Conservation (phyloP, 2,888 invertebrate genomes). For the Lutraria lutraria region DNA sequence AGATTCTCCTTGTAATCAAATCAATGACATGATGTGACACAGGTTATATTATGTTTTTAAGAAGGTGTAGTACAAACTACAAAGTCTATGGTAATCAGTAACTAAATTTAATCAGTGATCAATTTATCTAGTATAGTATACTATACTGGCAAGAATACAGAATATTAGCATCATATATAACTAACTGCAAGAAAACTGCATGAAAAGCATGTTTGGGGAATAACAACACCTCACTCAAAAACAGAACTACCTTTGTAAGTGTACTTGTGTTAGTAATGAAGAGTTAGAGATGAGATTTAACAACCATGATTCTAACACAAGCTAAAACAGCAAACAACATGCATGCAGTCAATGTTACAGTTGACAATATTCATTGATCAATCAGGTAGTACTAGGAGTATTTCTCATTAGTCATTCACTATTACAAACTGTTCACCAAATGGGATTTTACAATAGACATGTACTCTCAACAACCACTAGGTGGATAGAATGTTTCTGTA, state of each 20-base stretch:
- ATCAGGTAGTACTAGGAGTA: background rate
- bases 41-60: background rate
- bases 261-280: background rate
- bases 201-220: background rate
- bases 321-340: slow-evolving; percentile 26
- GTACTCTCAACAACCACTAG: background rate
- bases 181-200: background rate
- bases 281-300: background rate
- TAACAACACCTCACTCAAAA: background rate
- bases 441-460: background rate
- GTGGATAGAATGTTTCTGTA: background rate
- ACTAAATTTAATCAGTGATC: background rate
- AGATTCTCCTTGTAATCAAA: background rate
- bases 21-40: background rate
- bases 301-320: slow-evolving; percentile 11
- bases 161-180: background rate
- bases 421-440: background rate
- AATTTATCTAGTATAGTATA: background rate
- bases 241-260: background rate
- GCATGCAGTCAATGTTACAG: background rate
- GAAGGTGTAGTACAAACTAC: background rate
- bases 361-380: background rate
- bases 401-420: background rate
- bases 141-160: background rate
- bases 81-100: too few species aligned